Percentiles rank a stretch among this genome's conserved stretches.
Evolutionary conservation across 2,113 vertebrate genomes (phyloP).

Genomic region (Rutilus rutilus): DNA sequence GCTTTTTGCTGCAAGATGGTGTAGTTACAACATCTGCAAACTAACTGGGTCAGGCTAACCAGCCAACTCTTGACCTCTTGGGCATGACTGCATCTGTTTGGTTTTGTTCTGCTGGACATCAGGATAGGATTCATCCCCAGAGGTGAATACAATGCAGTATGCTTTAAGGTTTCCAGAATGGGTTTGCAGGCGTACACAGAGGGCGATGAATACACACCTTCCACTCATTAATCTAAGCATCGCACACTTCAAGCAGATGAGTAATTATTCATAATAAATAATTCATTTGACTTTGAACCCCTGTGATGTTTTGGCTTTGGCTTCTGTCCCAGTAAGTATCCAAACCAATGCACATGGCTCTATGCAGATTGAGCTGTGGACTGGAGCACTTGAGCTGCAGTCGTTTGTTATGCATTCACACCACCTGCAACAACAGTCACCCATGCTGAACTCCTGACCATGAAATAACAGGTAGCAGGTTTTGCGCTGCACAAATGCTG

Average conservation of each 20-base stretch:
- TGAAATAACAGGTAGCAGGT: constrained; percentile 51
- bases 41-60: neutral
- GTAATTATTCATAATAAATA: constrained; percentile 61
- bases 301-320: constrained; percentile 47
- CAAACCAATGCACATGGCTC: constrained; percentile 42
- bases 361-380: constrained; percentile 48
- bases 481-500: constrained; percentile 49
- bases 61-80: neutral
- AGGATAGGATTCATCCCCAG: neutral
- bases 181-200: neutral
- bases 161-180: neutral
- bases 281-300: constrained; percentile 67
- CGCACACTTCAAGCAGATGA: constrained; percentile 51
- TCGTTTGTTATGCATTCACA: constrained; percentile 51
- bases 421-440: constrained; percentile 45
- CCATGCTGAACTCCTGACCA: constrained; percentile 35
- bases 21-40: neutral
- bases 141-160: neutral
- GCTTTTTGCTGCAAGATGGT: neutral
- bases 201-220: neutral
- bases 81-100: neutral
- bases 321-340: constrained; percentile 45
- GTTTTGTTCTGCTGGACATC: neutral
- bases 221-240: constrained; percentile 7
- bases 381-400: constrained; percentile 24